Evolutionary conservation across 2,113 vertebrate genomes (phyloP).

Genomic region (Pseudorhombus dupliciocellatus): DNA sequence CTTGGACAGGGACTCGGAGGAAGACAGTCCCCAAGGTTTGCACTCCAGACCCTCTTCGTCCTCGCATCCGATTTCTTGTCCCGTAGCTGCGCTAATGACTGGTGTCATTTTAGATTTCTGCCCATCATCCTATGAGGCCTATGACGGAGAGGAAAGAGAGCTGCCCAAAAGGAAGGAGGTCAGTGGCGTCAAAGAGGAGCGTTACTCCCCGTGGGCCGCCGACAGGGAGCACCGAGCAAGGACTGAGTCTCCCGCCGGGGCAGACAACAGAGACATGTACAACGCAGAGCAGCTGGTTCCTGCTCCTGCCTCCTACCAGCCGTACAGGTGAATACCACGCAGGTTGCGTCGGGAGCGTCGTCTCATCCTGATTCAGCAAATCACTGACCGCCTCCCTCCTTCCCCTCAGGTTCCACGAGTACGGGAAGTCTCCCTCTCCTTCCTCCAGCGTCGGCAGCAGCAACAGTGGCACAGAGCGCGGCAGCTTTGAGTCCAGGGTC

Average conservation of each 20-base stretch:
- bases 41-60: too few relatives aligned
- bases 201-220: slow-evolving; percentile 83
- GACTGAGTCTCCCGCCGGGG: slow-evolving; percentile 71
- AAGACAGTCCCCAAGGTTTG: slow-evolving; percentile 73
- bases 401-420: slow-evolving; percentile 66
- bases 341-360: neutral
- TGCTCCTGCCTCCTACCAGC: slow-evolving; percentile 79
- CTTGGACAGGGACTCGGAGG: slow-evolving; percentile 63
- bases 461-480: slow-evolving; percentile 55
- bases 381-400: neutral
- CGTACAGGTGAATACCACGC: slow-evolving; percentile 79
- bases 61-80: neutral
- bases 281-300: slow-evolving; percentile 86
- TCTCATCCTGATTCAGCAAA: neutral
- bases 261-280: slow-evolving; percentile 80
- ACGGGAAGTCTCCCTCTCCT: slow-evolving; percentile 72
- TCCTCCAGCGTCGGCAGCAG: slow-evolving; percentile 74
- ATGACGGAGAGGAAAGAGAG: slow-evolving; percentile 71
- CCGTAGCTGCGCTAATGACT: neutral
- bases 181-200: slow-evolving; percentile 74
- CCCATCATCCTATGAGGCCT: slow-evolving; percentile 72
- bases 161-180: slow-evolving; percentile 66
- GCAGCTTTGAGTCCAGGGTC: slow-evolving; percentile 75
- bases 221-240: slow-evolving; percentile 77
- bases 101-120: slow-evolving; percentile 62